Evolutionary conservation across 2,797 vertebrate species (phyloP), one percentile per base, ranked within the genome.

Genomic region (Sebastes nivosus): DNA sequence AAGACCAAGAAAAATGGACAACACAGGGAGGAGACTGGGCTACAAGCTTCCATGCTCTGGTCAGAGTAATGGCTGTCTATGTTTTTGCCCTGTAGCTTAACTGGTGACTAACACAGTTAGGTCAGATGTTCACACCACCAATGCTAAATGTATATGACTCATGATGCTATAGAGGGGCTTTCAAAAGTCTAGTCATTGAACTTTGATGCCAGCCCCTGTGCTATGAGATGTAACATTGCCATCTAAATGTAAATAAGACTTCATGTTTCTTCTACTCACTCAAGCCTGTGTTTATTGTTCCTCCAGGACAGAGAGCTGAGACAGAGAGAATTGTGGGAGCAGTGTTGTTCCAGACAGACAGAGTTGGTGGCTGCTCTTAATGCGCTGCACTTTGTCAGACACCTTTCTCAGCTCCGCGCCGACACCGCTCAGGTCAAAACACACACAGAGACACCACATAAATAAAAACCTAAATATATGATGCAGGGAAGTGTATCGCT

Each of bases 391-490:
- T 95, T 90, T 83, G 72, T 91, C 67, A 88, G 96, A 70, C 93
- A 95, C 38, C 59, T 95, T 54, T 95, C 91, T 72, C 89, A 80
- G 68, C 94, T 97, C 30, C 93, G 91, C 0, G 92, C 87, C 1
- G 90, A 95, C 61, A 97, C 96, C 1, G 92, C 94, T 63, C 96
- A 97, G 97, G 97, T 98, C 87, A 82, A 61, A 67, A 76, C 59
- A 46, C 52, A 60, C 27, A 24, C 16, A 27, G 8, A 63, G 34
- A 64, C n/a, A 46, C 12, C 8, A 25, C 20, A 64, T 38, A 58
- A 55, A 61, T 57, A 55, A 18, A 82, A 38, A 63, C 18, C 11
- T 55, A 11, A 25, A 55, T 52, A 60, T 30, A 11, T 34, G 8
- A 58, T 27, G 20, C 25, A n/a, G 16, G 5, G 25, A 67, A 30